Conservation (phyloP, 1,140 invertebrate genomes). For the Heliconius nattereri region DNA sequence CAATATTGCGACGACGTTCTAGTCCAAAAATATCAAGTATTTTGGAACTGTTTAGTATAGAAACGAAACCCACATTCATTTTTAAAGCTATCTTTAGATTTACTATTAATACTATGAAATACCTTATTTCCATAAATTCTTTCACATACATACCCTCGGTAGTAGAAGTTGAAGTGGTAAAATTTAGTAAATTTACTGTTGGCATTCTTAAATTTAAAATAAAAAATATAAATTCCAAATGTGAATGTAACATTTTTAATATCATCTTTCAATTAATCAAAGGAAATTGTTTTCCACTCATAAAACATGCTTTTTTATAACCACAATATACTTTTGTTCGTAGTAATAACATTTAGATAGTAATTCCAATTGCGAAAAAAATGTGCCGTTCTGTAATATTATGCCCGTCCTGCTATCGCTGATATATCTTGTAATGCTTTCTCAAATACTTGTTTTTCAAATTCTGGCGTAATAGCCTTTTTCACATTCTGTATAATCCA, state of each 20-base stretch:
- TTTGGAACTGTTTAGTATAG: neutral
- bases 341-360: neutral
- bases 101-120: neutral
- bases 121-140: neutral
- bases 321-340: neutral
- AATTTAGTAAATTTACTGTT: slow-evolving; percentile 6
- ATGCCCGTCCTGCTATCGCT: slow-evolving; percentile 37
- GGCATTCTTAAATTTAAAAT: neutral
- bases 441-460: slow-evolving; percentile 55
- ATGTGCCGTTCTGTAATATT: neutral
- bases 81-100: no score
- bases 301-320: neutral
- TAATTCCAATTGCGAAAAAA: neutral
- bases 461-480: slow-evolving; percentile 65
- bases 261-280: neutral
- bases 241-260: neutral
- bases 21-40: neutral
- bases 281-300: neutral
- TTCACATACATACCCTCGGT: slow-evolving; percentile 20
- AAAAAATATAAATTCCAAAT: neutral
- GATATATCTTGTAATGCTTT: slow-evolving; percentile 60
- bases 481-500: slow-evolving; percentile 68
- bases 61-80: no score
- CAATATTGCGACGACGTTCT: neutral
- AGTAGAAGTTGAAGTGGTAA: slow-evolving; percentile 5